Evolutionary conservation across 2,888 invertebrate genomes (phyloP).

Genomic region (Chrysopilus asiliformis): DNA sequence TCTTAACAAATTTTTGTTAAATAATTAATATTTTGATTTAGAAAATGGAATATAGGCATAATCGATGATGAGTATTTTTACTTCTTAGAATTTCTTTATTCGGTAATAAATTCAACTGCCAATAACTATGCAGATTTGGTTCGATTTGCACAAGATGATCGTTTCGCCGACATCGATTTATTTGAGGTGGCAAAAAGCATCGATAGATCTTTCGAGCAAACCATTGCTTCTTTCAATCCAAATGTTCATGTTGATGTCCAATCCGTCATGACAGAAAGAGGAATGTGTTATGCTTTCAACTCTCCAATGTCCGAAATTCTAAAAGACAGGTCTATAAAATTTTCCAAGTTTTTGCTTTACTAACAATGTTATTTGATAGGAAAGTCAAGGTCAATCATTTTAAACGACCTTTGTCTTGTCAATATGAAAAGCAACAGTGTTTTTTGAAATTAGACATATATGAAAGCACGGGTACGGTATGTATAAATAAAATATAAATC

Average conservation of each 20-base stretch:
- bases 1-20: too few species aligned
- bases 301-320: constrained; percentile 33
- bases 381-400: constrained; percentile 16
- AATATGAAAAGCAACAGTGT: constrained; percentile 30
- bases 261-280: constrained; percentile 48
- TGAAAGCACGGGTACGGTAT: constrained; percentile 29
- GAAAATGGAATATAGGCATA: constrained; percentile 34
- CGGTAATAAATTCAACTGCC: constrained; percentile 38
- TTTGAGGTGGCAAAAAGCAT: constrained; percentile 26
- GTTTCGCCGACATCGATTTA: constrained; percentile 35
- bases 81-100: constrained; percentile 36
- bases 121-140: constrained; percentile 31
- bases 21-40: background rate
- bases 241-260: constrained; percentile 22
- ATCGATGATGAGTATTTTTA: constrained; percentile 36
- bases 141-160: constrained; percentile 33
- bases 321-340: constrained; percentile 8
- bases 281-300: constrained; percentile 50
- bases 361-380: constrained; percentile 12
- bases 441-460: constrained; percentile 31
- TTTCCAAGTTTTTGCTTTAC: background rate
- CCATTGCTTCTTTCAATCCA: constrained; percentile 21
- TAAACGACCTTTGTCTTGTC: constrained; percentile 23
- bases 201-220: constrained; percentile 25
- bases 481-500: constrained; percentile 4